These are phyloP conservation scores for Sinosuthora webbiana DNA, from an alignment of 2,113 vertebrate species.

Conservation along the genomic window DNA sequence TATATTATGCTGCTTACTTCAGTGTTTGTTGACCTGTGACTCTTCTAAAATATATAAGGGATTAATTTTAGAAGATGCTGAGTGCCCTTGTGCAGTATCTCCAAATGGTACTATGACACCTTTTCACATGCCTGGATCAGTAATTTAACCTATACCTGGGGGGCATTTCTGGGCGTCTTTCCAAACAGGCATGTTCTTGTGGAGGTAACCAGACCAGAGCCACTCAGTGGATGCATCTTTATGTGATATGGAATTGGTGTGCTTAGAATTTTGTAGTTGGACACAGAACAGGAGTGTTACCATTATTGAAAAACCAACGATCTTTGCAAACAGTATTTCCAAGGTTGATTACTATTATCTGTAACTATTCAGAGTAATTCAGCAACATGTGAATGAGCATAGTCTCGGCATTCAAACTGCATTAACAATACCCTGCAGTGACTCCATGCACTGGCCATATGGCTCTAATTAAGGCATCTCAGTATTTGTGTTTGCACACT, in stretches of 20 bases:
- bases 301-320: neutral
- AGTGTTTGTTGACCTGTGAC: neutral
- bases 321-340: neutral
- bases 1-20: neutral
- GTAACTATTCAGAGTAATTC: neutral
- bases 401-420: neutral
- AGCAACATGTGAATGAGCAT: neutral
- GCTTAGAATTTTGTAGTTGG: neutral
- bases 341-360: neutral
- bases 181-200: neutral
- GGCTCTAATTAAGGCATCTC: constrained; percentile 25
- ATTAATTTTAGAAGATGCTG: neutral
- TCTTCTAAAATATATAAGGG: neutral
- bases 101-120: neutral
- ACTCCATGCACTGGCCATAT: constrained; percentile 10
- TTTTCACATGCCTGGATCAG: neutral
- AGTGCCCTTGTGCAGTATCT: fast-evolving
- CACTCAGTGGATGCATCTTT: neutral
- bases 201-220: neutral
- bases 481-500: neutral
- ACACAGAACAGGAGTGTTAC: neutral
- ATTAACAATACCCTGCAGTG: constrained; percentile 7
- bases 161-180: neutral
- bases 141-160: neutral
- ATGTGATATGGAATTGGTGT: neutral